Percentiles rank a stretch among this genome's conserved stretches.
These are phyloP conservation scores for Sphaerophoria rueppellii DNA, from an alignment of 2,888 invertebrate genomes.

Conservation along the genomic window DNA sequence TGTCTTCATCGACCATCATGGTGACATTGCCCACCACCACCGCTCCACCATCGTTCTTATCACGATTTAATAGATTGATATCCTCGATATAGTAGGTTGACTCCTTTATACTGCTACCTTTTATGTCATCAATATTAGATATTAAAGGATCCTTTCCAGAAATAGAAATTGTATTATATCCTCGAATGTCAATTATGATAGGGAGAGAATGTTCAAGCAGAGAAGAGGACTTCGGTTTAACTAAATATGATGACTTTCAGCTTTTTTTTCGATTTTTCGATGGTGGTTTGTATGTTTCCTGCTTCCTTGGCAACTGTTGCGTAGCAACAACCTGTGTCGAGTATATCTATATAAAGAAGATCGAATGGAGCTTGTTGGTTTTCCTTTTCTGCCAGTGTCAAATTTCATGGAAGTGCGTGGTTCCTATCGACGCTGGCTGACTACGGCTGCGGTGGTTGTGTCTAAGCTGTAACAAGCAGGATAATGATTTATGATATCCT, in stretches of 20 bases:
- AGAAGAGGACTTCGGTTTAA: not conserved
- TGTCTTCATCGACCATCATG: not conserved
- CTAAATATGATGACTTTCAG: constrained; percentile 16
- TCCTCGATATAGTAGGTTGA: not conserved
- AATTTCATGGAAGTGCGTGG: constrained; percentile 10
- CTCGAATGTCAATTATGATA: not conserved
- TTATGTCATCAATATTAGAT: constrained; percentile 20
- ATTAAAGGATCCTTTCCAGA: not conserved
- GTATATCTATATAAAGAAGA: not conserved
- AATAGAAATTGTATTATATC: not conserved
- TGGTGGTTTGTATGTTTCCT: not conserved
- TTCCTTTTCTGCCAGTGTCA: not conserved
- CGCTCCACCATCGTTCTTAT: not conserved
- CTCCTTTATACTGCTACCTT: not conserved
- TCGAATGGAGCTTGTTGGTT: not conserved
- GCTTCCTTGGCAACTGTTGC: not conserved
- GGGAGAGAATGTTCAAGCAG: not conserved
- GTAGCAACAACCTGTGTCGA: constrained; percentile 9
- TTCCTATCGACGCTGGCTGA: too few species aligned
- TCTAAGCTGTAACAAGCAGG: constrained; percentile 5
- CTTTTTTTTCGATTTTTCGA: not conserved
- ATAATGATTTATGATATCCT: constrained; percentile 29
- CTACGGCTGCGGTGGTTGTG: not conserved
- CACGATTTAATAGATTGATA: not conserved
- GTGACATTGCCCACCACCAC: not conserved